These are phyloP conservation scores for Lagodon rhomboides DNA, from an alignment of 2,797 vertebrate genomes.

Conservation along the genomic window DNA sequence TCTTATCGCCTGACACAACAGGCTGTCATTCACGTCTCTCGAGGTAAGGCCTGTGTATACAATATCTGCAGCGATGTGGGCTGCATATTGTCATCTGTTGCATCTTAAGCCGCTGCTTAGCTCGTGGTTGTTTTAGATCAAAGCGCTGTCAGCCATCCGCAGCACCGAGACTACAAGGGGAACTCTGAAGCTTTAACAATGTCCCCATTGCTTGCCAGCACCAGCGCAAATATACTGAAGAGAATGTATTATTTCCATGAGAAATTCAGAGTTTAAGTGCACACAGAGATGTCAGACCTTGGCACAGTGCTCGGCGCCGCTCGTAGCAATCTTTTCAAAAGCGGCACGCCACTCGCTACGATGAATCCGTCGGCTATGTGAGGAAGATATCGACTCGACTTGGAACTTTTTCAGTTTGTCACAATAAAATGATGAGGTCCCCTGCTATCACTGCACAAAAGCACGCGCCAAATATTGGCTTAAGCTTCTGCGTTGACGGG, in stretches of 20 bases:
- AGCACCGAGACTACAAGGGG: slow-evolving; percentile 30
- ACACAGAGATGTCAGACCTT: slow-evolving; percentile 35
- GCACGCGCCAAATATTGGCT: slow-evolving; percentile 3
- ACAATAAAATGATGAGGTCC: background rate
- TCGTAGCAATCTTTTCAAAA: slow-evolving; percentile 11
- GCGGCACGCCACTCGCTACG: slow-evolving; percentile 6
- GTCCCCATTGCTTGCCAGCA: slow-evolving; percentile 36
- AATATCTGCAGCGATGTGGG: slow-evolving; percentile 34
- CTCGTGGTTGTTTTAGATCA: slow-evolving; percentile 53
- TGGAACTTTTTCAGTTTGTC: background rate
- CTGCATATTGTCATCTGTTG: slow-evolving; percentile 42
- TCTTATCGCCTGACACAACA: slow-evolving; percentile 25
- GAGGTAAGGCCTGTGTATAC: slow-evolving; percentile 24
- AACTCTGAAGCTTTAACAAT: slow-evolving; percentile 47
- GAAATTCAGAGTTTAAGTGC: slow-evolving; percentile 39
- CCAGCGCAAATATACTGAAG: slow-evolving; percentile 31
- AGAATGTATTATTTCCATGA: slow-evolving; percentile 45
- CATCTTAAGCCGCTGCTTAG: slow-evolving; percentile 59
- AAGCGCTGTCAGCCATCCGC: slow-evolving; percentile 51
- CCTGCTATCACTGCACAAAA: background rate
- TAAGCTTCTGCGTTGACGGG: background rate
- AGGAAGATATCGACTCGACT: background rate
- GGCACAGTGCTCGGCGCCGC: slow-evolving; percentile 26
- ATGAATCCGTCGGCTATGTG: slow-evolving; percentile 12
- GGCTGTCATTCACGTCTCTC: slow-evolving; percentile 25